Percentiles rank a stretch among this genome's conserved stretches.
These are phyloP conservation scores for Lipotes vexillifer DNA, from an alignment of 2,113 vertebrate species.

Conservation along the genomic window DNA sequence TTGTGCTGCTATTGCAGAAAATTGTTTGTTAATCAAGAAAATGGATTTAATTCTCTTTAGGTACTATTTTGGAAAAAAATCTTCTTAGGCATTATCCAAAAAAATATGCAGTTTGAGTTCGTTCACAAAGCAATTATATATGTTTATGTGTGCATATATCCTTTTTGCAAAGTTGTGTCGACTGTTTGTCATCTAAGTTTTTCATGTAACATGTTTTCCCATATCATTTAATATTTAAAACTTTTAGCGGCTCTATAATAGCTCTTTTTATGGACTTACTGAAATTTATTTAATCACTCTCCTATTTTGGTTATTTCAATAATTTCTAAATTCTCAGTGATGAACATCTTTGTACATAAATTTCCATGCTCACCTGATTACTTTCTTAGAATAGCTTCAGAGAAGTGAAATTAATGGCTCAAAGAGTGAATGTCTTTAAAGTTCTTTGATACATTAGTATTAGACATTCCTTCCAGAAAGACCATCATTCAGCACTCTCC, in stretches of 20 bases:
- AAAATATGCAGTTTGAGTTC: not conserved
- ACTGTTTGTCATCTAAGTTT: not conserved
- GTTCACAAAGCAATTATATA: not conserved
- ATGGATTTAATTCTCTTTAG: not conserved
- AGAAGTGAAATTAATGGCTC: not conserved
- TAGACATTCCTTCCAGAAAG: not conserved
- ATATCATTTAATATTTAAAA: not conserved
- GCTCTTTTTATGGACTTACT: not conserved
- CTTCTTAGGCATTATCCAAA: not conserved
- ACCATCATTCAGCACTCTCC: not conserved
- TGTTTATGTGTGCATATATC: not conserved
- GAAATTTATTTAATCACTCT: not conserved
- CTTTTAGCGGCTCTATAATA: not conserved
- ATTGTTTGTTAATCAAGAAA: not conserved
- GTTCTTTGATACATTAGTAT: not conserved
- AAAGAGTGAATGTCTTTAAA: not conserved
- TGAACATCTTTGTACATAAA: not conserved
- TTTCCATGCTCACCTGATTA: not conserved
- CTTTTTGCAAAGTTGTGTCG: not conserved
- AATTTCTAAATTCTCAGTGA: not conserved
- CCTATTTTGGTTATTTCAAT: not conserved
- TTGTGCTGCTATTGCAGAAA: not conserved
- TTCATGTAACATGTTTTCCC: not conserved
- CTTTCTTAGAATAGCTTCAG: conserved; percentile 23
- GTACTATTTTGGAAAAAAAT: not conserved